Conservation (phyloP, 1,140 invertebrate genomes). For the Eupristina koningsbergeri region DNA sequence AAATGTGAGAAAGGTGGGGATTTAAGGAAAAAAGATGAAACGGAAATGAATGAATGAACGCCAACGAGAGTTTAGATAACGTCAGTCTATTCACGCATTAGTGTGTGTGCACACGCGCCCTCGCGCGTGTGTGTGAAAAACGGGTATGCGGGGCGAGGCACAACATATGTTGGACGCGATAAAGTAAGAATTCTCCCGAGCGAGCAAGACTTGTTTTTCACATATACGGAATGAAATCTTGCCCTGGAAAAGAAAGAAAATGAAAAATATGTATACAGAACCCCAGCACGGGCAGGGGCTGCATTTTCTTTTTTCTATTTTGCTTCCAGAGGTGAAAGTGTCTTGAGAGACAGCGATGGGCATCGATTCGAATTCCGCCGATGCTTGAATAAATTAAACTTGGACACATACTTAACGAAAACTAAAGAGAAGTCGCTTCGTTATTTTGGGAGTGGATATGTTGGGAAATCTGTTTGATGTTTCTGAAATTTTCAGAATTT, state of each 20-base stretch:
- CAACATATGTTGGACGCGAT: not conserved
- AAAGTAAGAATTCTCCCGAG: not conserved
- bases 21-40: not conserved
- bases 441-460: not conserved
- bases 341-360: not conserved
- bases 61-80: constrained; percentile 15
- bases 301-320: too few relatives aligned
- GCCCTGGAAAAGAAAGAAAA: too few relatives aligned
- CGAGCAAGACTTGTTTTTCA: not conserved
- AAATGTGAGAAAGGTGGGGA: constrained; percentile 4
- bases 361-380: not conserved
- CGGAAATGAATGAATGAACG: constrained; percentile 1
- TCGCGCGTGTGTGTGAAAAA: not conserved
- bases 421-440: not conserved
- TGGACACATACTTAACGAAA: not conserved
- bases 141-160: not conserved
- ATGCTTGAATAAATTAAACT: not conserved
- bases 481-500: not conserved
- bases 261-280: too few relatives aligned
- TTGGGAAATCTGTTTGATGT: not conserved
- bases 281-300: too few relatives aligned
- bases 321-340: too few relatives aligned
- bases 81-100: not conserved
- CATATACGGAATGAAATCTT: too few relatives aligned
- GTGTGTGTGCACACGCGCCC: constrained; percentile 4